Base-by-base conservation (phyloP, 1,140 invertebrate genomes). In the Eufriesea mexicana region DNA sequence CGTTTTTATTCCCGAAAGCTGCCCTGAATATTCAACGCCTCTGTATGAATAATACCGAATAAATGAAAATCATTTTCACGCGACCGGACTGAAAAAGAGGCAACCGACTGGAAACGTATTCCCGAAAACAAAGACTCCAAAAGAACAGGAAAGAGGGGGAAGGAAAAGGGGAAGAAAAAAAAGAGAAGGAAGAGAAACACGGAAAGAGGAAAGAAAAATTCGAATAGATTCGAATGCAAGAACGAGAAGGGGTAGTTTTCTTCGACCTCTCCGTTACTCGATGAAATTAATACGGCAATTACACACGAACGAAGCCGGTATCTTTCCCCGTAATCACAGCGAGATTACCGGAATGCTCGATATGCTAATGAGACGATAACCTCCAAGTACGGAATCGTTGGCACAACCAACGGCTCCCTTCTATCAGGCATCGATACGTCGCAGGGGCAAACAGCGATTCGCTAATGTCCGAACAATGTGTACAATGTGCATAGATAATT, bases 401-500 rank as follows among this genome's bases (percentile, higher is more conserved):
- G 16, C 9, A 25, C 8, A 51, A 25, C 35, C 28, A 8, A 2
- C 20, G 4, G 2, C 0, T 8, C 54, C 42, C 72, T 51, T 59
- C 62, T 61, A 49, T 79, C 68, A 8, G 49, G 62, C 62, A 74
- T 68, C 71, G 79, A 88, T 87, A 88, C 83, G 85, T 84, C 70
- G 78, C 82, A 57, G 14, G 78, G 57, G 79, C 51, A 85, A 70
- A 89, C 67, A 79, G 76, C 84, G 79, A 88, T 88, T 76, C 79
- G 67, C 83, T 83, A 85, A 87, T 88, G 87, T 88, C 79, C 79
- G 66, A 59, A 79, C 86, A 72, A 73, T 76, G 83, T 85, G 83
- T 85, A 87, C 74, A 68, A 45, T 72, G 79, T 28, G 86, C 64
- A 83, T 61, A 88, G 86, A 89, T 89, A 89, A 89, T 88, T 89